Evolutionary conservation across 2,888 invertebrate species (phyloP).

Genomic region (Drosophila histrio): DNA sequence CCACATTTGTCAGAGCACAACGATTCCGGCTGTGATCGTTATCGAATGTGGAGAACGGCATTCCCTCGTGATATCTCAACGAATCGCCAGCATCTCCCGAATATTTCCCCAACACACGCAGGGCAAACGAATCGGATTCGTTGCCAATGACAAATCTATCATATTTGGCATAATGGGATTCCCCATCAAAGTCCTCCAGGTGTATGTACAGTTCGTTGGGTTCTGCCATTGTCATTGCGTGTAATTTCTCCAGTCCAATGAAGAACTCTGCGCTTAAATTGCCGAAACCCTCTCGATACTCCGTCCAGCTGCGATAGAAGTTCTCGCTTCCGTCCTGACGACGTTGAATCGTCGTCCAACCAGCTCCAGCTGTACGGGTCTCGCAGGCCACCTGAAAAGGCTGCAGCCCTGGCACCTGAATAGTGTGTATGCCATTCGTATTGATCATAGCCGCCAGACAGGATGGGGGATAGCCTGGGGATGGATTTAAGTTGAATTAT

Average conservation of each 20-base stretch:
- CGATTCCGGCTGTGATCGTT: slow-evolving; percentile 87
- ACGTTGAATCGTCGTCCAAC: slow-evolving; percentile 89
- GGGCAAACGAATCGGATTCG: slow-evolving; percentile 87
- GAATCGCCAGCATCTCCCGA: slow-evolving; percentile 89
- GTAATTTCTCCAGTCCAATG: slow-evolving; percentile 88
- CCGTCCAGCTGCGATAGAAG: slow-evolving; percentile 87
- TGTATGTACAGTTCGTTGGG: slow-evolving; percentile 87
- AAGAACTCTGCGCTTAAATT: slow-evolving; percentile 89
- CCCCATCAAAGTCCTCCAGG: slow-evolving; percentile 86
- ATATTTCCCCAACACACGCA: slow-evolving; percentile 87
- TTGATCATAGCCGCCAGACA: slow-evolving; percentile 67
- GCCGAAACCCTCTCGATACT: slow-evolving; percentile 89
- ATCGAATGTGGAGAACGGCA: slow-evolving; percentile 88
- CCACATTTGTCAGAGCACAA: slow-evolving; percentile 88
- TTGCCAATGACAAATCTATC: slow-evolving; percentile 87
- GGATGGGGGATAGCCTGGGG: slow-evolving; percentile 53
- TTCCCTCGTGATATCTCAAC: slow-evolving; percentile 87
- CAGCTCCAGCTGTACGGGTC: slow-evolving; percentile 83
- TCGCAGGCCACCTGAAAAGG: slow-evolving; percentile 60
- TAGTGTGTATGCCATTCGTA: slow-evolving; percentile 48
- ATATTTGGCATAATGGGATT: slow-evolving; percentile 86
- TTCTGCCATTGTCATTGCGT: slow-evolving; percentile 82
- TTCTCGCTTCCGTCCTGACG: slow-evolving; percentile 88
- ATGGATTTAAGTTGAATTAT: background rate
- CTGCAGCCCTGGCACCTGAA: slow-evolving; percentile 81